These are phyloP conservation scores for Cylloceria caligata DNA, from an alignment of 2,888 invertebrate genomes.

Conservation along the genomic window DNA sequence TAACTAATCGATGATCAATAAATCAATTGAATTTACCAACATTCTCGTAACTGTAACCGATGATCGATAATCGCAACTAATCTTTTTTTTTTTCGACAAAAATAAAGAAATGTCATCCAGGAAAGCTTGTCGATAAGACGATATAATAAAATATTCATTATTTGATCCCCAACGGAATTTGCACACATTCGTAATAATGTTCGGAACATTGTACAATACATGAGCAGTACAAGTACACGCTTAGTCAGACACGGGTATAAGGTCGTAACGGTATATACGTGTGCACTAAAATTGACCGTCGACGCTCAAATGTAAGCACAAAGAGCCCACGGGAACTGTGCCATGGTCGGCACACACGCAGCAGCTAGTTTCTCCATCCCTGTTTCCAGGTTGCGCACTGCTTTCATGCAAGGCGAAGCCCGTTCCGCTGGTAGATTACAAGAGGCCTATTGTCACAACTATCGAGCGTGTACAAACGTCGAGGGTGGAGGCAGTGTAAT, in stretches of 20 bases:
- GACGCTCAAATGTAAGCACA: conserved; percentile 41
- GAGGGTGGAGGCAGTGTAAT: conserved; percentile 35
- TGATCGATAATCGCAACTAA: too few relatives aligned
- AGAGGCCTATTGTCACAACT: conserved; percentile 59
- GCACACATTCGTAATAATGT: background rate
- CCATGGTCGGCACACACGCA: conserved; percentile 33
- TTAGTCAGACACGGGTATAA: conserved; percentile 19
- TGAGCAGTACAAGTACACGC: conserved; percentile 19
- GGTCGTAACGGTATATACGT: background rate
- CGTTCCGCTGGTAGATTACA: conserved; percentile 51
- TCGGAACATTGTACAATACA: background rate
- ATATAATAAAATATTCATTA: too few relatives aligned
- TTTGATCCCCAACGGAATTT: background rate
- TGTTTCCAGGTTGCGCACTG: conserved; percentile 15
- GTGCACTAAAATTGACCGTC: conserved; percentile 46
- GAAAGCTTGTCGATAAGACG: background rate
- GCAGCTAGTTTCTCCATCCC: conserved; percentile 20
- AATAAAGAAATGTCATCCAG: too few relatives aligned
- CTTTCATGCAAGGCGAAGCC: conserved; percentile 37
- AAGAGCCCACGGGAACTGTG: conserved; percentile 28
- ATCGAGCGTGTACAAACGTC: conserved; percentile 43
- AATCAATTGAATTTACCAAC: too few relatives aligned
- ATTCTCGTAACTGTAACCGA: too few relatives aligned
- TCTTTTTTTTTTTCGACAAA: too few relatives aligned
- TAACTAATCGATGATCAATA: too few relatives aligned